Percentiles rank a stretch among this genome's conserved stretches.
Conservation (phyloP, 2,797 vertebrate species). For the Monodelphis domestica region DNA sequence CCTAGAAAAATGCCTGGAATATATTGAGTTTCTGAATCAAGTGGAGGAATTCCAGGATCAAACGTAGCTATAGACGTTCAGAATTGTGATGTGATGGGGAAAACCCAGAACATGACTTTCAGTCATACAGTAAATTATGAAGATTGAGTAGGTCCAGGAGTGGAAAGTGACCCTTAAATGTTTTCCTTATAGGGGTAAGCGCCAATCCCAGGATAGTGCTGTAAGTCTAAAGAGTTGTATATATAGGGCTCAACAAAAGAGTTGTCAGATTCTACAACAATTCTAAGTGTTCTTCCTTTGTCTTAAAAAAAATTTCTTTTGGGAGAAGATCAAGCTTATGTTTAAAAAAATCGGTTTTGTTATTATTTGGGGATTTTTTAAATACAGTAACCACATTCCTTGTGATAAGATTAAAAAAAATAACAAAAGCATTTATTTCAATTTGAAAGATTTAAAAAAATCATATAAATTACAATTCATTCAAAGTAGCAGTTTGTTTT, state of each 20-base stretch:
- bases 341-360: background rate
- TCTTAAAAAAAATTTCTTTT: background rate
- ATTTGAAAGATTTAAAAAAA: background rate
- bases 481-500: background rate
- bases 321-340: background rate
- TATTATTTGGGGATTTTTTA: background rate
- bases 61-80: background rate
- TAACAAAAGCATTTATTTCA: background rate
- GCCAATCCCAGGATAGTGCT: background rate
- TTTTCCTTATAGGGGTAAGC: background rate
- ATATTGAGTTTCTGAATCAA: background rate
- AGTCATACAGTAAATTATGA: background rate
- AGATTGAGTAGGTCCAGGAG: background rate
- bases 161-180: background rate
- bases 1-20: background rate
- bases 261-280: background rate
- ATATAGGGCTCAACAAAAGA: background rate
- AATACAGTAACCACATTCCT: background rate
- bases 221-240: background rate
- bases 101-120: background rate
- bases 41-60: background rate
- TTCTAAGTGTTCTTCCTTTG: background rate
- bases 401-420: background rate
- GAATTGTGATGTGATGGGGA: background rate
- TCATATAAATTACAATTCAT: background rate